Evolutionary conservation across 2,888 invertebrate species (phyloP), one percentile per base, ranked within the genome.

Genomic region (Calliopum simillimum): DNA sequence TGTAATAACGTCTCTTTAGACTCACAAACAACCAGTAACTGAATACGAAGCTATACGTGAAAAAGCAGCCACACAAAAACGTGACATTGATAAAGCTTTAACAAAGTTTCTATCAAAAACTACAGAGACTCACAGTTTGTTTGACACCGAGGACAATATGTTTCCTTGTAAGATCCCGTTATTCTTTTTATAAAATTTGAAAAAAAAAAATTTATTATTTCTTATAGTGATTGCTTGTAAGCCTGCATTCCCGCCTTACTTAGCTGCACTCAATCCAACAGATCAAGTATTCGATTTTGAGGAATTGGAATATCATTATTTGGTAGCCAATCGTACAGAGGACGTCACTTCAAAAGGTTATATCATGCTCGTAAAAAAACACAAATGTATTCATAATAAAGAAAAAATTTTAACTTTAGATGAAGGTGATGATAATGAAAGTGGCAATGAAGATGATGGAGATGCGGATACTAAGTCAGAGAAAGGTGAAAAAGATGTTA

Each of bases 31-130:
- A 87, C 97, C 97, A 46, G 94, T 96, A 3, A 96, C 97, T 4
- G 98, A 98, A 84, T 98, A 98, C 86, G 97, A 98, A 88, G 94
- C 96, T 0, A 96, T 98, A 64, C 88, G 98, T 78, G 98, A 98
- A 87, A 97, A 97, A 82, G 95, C 96, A 51, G 97, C 98, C 0
- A 91, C 91, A 62, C 98, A 98, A 82, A 98, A 98, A 84, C 89
- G 95, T 68, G 97, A 98, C 81, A 93, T 97, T 61, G 98, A 98
- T 87, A 90, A 93, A 82, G 97, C 98, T 0, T 87, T 98, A 16
- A 97, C 97, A 1, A 93, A 95, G 82, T 98, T 97, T 86, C 90
- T 97, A 71, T 95, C 97, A 1, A 96, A 97, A 88, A 98, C 98
- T 2, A 94, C 94, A n/a, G 93, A 94, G 78, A 96, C 94, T 0